Evolutionary conservation across 2,113 vertebrate species (phyloP), one percentile per base, ranked within the genome.

Genomic region (Piaya cayana): DNA sequence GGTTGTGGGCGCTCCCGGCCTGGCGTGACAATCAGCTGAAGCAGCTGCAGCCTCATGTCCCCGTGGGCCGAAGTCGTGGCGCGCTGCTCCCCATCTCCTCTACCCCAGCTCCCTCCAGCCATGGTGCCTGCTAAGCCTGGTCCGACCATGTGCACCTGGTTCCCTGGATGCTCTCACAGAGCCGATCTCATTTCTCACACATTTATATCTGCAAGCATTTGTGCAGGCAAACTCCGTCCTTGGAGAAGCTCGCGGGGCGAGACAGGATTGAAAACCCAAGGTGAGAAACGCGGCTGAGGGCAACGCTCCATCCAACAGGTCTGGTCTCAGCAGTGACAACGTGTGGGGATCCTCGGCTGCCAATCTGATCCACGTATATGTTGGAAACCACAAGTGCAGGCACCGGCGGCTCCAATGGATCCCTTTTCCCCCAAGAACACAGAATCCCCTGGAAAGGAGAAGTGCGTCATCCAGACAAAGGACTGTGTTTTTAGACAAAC

Each of bases 231-330:
- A 9, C 42, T 9, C 11, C 2, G 10, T 5, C 49, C 39, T 8
- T 4, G 2, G 34, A 15, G 0, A 3, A 23, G 84, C 64, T 7
- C 6, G 0, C 2, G 12, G 70, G 39, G 65, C 4, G 9, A 47
- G 72, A 32, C 42, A 6, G 53, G 69, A 18, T 2, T 1, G 29
- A 45, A 3, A 12, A 10, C 9, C 4, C 7, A 2, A 8, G 52
- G 27, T 5, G 43, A 3, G 25, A 9, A 8, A 11, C 1, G 3
- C 8, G 3, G 37, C 2, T 11, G 2, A 2, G 8, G n/a, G 5
- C 52, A 15, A 9, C 1, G 12, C 2, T 23, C 21, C 27, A 2
- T 2, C 55, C 1, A 27, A 5, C 11, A 10, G 23, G 3, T 8
- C 30, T 4, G 32, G 34, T 13, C 34, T 11, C 42, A 20, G 90